Evolutionary conservation across 1,140 invertebrate genomes (phyloP), one percentile per base, ranked within the genome.

Genomic region (Watersipora subatra): DNA sequence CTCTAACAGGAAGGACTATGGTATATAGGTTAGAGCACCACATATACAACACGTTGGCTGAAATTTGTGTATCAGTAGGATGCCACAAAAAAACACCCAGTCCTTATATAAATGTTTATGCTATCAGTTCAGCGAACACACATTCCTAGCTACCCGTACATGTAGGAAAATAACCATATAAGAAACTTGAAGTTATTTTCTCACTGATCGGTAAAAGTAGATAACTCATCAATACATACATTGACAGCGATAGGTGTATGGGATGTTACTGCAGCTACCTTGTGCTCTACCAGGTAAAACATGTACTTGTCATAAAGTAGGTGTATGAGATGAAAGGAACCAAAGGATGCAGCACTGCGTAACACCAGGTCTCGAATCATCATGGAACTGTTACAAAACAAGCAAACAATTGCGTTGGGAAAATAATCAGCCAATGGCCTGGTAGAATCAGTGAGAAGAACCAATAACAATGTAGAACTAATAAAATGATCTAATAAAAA

Each of bases 291-390:
- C 69, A 98, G 84, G 80, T 96, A 98, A 83, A 96, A 96, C 89
- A 99, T 96, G 77, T 98, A 99, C 79, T 99, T 96, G 79, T 99
- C 95, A 79, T 95, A 98, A 24, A 99, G 84, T 69, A 99, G 83
- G 57, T 95, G 87, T 73, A 99, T 95, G 57, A 99, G 84, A 83
- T 99, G 97, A 82, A 99, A 99, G 64, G 93, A 97, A 34, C 96
- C 97, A 83, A 99, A 99, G 78, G 92, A 96, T 12, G 92, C 91
- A 24, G 96, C 95, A 69, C 92, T 96, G 73, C 95, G 84, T 61
- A 97, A 81, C 34, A 94, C 97, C 63, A 97, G 83, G 82, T 97
- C 93, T 28, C 93, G 83, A 72, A 97, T 95, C 19, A 97, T 90
- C 87, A 96, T 92, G 27, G 93, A 96, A 82, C 92, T 95, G 75